Evolutionary conservation across 2,888 invertebrate genomes (phyloP), one percentile per base, ranked within the genome.

Genomic region (Mystacides longicornis): DNA sequence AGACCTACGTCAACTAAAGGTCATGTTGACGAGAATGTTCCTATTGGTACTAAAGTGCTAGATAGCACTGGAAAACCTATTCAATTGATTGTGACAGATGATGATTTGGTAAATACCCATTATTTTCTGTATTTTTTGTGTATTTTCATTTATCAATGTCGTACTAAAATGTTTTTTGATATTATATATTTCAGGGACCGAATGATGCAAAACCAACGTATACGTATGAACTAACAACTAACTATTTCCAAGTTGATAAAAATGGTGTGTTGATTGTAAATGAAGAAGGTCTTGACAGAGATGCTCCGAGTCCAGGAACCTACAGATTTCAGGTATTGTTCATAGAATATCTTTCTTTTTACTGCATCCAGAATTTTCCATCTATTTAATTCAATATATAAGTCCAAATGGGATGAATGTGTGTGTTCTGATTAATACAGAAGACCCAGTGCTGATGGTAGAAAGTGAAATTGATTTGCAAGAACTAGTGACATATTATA

Each of bases 301-400:
- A 93, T 72, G 86, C 89, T 1, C 93, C 93, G 0, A 90, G 87
- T 67, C 86, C 86, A 0, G 88, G 88, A 21, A 85, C 85, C 66
- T 90, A 88, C 66, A 85, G 88, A 65, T 93, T 93, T 69, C 93
- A 93, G 76, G 83, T 82, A 65, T n/a, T n/a, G n/a, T n/a, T n/a
- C n/a, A n/a, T n/a, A n/a, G n/a, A n/a, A n/a, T n/a, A n/a, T n/a
- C n/a, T n/a, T n/a, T n/a, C n/a, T n/a, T n/a, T n/a, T n/a, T n/a
- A n/a, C n/a, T n/a, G n/a, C n/a, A n/a, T n/a, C n/a, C n/a, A n/a
- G n/a, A n/a, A n/a, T n/a, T n/a, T n/a, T n/a, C n/a, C n/a, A n/a
- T n/a, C n/a, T n/a, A n/a, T n/a, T n/a, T n/a, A n/a, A n/a, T n/a
- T n/a, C n/a, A n/a, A n/a, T n/a, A n/a, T n/a, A n/a, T n/a, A n/a